These are phyloP conservation scores for Oplegnathus fasciatus DNA, from an alignment of 2,113 vertebrate species.

Conservation along the genomic window DNA sequence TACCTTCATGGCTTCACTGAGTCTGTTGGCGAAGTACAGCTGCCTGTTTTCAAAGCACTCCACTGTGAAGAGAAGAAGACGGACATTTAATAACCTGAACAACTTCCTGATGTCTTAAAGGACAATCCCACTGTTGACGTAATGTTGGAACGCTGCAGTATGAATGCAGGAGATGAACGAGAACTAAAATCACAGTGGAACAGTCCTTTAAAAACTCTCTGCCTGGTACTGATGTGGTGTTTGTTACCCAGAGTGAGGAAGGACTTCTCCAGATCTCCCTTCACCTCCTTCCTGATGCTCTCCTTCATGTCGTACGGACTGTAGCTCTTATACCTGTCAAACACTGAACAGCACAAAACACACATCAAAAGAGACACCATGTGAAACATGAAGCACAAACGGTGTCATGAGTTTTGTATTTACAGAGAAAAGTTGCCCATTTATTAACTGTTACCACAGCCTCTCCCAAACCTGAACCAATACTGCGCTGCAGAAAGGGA, in stretches of 20 bases:
- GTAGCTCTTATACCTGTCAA: constrained; percentile 95
- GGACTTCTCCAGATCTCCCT: constrained; percentile 95
- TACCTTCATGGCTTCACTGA: constrained; percentile 97
- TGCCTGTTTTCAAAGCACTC: constrained; percentile 96
- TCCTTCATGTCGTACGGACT: constrained; percentile 97
- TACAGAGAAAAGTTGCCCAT: no score
- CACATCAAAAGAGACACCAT: background rate
- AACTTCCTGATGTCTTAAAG: background rate
- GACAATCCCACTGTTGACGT: background rate
- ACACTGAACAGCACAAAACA: constrained; percentile 82
- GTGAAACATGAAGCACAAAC: no score
- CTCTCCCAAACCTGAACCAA: no score
- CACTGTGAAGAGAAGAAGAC: constrained; percentile 81
- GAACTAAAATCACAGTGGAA: background rate
- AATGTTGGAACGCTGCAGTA: no score
- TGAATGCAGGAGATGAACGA: no score
- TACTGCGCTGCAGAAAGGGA: no score
- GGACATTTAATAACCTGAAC: background rate
- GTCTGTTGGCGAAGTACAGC: constrained; percentile 93
- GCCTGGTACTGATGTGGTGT: background rate
- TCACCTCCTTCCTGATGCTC: constrained; percentile 96
- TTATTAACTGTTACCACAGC: no score
- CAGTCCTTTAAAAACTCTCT: background rate
- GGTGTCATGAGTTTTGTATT: no score
- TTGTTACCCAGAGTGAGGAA: constrained; percentile 92